phyloP scores from a whole-genome alignment of 2,888 invertebrate species.

The Plutella xylostella region DNA sequence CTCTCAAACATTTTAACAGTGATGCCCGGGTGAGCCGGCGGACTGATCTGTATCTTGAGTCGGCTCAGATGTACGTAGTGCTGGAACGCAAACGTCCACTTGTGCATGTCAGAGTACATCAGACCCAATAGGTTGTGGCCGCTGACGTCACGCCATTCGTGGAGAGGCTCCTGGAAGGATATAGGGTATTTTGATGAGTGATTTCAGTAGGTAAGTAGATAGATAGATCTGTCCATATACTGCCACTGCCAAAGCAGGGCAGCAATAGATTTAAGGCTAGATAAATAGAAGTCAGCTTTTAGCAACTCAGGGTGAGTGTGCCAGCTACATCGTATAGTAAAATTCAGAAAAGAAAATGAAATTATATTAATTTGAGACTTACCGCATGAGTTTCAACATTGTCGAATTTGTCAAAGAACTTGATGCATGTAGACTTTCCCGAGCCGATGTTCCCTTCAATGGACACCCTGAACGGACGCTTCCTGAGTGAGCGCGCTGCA shows the following conservation, averaged over 20 bases:
- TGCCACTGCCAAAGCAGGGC: too few relatives aligned
- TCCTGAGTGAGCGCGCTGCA: slow-evolving; percentile 31
- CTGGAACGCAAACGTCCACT: slow-evolving; percentile 84
- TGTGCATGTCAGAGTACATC: slow-evolving; percentile 80
- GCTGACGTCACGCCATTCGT: slow-evolving; percentile 74
- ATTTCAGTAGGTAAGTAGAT: background rate
- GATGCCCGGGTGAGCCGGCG: slow-evolving; percentile 49
- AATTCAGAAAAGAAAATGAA: background rate
- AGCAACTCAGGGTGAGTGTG: too few relatives aligned
- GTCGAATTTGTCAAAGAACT: slow-evolving; percentile 74
- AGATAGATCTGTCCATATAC: background rate
- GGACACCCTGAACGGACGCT: slow-evolving; percentile 75
- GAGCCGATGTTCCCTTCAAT: slow-evolving; percentile 87
- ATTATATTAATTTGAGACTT: slow-evolving; percentile 21
- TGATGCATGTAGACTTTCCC: slow-evolving; percentile 83
- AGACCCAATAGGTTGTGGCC: slow-evolving; percentile 76
- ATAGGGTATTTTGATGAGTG: background rate
- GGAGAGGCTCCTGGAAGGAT: slow-evolving; percentile 71
- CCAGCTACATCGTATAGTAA: background rate
- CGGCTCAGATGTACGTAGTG: slow-evolving; percentile 86
- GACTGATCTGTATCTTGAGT: slow-evolving; percentile 76
- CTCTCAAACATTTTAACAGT: slow-evolving; percentile 87
- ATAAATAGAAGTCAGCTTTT: too few relatives aligned
- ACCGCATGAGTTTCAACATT: slow-evolving; percentile 69
- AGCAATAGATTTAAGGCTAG: too few relatives aligned